phyloP scores from a whole-genome alignment of 2,113 vertebrate genomes.

The Hypocryptadius cinnamomeus region DNA sequence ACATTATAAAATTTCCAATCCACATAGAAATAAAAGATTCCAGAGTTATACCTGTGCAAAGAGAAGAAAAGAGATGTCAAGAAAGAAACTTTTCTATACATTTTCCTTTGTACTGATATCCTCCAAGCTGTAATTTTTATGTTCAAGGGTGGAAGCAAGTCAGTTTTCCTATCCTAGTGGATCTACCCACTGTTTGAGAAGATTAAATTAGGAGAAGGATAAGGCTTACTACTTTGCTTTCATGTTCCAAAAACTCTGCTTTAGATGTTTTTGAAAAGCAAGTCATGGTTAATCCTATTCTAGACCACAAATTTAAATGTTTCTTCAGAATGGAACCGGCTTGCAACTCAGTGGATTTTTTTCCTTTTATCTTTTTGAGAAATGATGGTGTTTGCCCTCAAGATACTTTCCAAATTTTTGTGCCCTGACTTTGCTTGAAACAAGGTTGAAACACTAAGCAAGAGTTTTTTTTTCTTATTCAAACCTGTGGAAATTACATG shows the following conservation, averaged over 20 bases:
- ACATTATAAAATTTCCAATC: background rate
- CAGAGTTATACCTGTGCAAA: background rate
- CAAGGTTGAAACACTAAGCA: background rate
- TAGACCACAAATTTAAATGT: background rate
- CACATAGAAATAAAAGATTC: background rate
- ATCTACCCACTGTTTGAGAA: background rate
- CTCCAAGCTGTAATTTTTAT: background rate
- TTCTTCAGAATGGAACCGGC: background rate
- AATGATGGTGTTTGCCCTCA: background rate
- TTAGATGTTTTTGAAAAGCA: background rate
- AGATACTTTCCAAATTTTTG: background rate
- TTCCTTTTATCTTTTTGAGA: background rate
- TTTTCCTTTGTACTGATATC: background rate
- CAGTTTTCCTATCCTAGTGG: background rate
- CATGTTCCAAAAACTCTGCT: background rate
- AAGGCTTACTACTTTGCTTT: background rate
- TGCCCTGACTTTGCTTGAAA: background rate
- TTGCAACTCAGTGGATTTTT: background rate
- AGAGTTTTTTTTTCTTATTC: background rate
- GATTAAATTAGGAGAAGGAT: background rate
- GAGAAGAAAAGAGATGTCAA: background rate
- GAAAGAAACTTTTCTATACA: background rate
- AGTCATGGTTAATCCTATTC: background rate
- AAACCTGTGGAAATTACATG: background rate
- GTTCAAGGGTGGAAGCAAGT: background rate